Conservation (phyloP, 2,113 vertebrate genomes). For the Bagarius yarrelli region DNA sequence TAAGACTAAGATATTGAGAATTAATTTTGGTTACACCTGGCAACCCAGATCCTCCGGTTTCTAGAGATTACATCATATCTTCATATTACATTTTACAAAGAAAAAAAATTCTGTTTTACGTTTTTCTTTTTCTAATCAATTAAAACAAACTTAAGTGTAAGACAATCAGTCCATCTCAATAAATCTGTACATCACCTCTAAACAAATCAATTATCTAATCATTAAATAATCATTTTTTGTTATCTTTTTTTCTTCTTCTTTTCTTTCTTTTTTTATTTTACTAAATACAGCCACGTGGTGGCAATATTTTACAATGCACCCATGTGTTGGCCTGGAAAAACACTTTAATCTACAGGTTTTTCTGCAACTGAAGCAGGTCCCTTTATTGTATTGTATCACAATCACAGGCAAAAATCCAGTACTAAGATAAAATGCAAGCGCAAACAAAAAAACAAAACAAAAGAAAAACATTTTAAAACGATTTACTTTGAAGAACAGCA, state of each 20-base stretch:
- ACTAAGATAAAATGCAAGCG: background rate
- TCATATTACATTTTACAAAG: no score
- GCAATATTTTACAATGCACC: constrained; percentile 1
- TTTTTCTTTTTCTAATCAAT: no score
- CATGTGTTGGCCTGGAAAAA: background rate
- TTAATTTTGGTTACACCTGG: no score
- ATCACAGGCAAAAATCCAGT: background rate
- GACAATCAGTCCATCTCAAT: no score
- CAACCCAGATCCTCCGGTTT: no score
- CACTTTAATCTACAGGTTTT: background rate
- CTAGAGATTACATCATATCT: no score
- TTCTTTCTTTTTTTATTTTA: no score
- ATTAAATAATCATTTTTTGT: background rate
- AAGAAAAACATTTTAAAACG: background rate
- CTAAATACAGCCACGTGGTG: constrained; percentile 10
- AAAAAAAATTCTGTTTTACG: no score
- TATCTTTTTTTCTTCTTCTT: no score
- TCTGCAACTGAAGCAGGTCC: background rate
- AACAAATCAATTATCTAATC: background rate
- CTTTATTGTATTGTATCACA: background rate
- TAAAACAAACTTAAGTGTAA: no score
- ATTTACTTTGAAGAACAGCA: no score
- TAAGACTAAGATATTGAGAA: no score
- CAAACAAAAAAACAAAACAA: background rate
- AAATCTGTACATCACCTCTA: background rate